These are phyloP conservation scores for Eilema griseolum DNA, from an alignment of 2,888 invertebrate species.

Conservation along the genomic window DNA sequence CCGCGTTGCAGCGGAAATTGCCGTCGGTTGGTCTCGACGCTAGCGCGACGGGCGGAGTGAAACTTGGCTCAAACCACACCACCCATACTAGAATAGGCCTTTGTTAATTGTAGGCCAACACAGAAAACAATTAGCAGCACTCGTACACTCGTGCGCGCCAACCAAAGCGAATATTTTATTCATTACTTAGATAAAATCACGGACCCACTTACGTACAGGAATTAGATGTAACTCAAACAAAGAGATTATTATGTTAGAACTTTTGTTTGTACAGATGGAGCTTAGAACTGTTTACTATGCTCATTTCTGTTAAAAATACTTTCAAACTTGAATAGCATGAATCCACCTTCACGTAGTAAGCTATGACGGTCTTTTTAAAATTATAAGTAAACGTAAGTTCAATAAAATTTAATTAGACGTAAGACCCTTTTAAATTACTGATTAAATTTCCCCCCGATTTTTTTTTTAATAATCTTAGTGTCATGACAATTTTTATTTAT, in stretches of 20 bases:
- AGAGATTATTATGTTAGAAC: slow-evolving; percentile 37
- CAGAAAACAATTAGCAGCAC: slow-evolving; percentile 74
- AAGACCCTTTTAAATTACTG: neutral
- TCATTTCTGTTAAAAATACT: slow-evolving; percentile 3
- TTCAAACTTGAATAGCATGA: neutral
- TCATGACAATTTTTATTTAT: no score
- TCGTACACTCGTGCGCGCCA: slow-evolving; percentile 60
- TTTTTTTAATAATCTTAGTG: no score
- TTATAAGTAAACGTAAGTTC: neutral
- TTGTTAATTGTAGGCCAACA: slow-evolving; percentile 71
- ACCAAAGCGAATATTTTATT: slow-evolving; percentile 49
- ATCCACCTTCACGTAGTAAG: neutral
- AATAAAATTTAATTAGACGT: neutral
- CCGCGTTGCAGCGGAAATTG: slow-evolving; percentile 74
- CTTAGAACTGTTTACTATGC: slow-evolving; percentile 27
- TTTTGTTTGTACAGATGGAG: slow-evolving; percentile 27
- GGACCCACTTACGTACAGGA: slow-evolving; percentile 38
- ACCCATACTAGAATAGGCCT: slow-evolving; percentile 57
- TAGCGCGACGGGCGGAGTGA: slow-evolving; percentile 42
- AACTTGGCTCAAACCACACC: slow-evolving; percentile 60
- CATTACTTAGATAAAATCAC: slow-evolving; percentile 50
- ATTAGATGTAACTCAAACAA: slow-evolving; percentile 47
- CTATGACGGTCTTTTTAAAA: neutral
- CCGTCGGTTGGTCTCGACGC: slow-evolving; percentile 62
- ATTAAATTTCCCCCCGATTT: no score